Evolutionary conservation across 2,888 invertebrate species (phyloP), one percentile per base, ranked within the genome.

Genomic region (Hermaeophaga mercurialis): DNA sequence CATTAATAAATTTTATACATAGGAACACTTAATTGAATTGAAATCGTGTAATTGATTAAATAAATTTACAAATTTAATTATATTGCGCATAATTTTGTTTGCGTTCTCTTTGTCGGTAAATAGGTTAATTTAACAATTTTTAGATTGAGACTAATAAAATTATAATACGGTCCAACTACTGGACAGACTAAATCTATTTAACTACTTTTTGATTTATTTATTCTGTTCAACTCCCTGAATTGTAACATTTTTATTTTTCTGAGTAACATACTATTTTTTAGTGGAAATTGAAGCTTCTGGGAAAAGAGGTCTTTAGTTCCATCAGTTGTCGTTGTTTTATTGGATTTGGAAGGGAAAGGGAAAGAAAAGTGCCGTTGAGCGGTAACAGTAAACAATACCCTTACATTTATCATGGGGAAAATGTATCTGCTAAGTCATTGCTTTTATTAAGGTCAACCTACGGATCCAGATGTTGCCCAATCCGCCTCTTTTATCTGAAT

Each of bases 361-460:
- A 48, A 48, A 38, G 38, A 39, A 39, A 38, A 39, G 39, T 28
- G 39, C 39, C 17, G 39, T 39, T 39, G 7, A 49, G 28, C 38
- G 19, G 49, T 17, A 49, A 28, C 28, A 28, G 49, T 39, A 49
- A 56, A 56, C 55, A 56, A 49, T 44, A 49, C 19, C 22, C 45
- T 17, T 4, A 36, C 49, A 49, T 56, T 45, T 56, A 56, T 56
- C 49, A 45, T 49, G 26, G 34, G 15, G 26, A 41, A 56, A 56
- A 56, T 45, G 38, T 45, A 56, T 50, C 38, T 48, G 41, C 48
- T 44, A 49, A 48, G 44, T 54, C 47, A 48, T 54, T 58, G 31
- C 41, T 54, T 54, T 53, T 54, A 54, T 50, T 53, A 54, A 54
- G 53, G 54, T 38, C 26, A 49, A 38, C 54, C 39, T 24, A 56